Conservation (phyloP, 2,888 invertebrate genomes). For the Eupeodes luniger region DNA sequence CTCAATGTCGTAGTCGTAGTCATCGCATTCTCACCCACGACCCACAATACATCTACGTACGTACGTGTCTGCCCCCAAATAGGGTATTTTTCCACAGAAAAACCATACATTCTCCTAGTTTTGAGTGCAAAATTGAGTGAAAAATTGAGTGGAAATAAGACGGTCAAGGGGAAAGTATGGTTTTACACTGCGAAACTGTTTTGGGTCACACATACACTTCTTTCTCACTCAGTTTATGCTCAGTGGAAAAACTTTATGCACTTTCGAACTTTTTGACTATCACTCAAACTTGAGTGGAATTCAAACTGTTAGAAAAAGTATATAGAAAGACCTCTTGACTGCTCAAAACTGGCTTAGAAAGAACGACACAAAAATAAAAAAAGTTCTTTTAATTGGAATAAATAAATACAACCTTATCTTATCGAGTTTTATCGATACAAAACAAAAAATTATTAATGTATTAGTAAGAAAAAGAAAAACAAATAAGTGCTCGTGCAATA, state of each 20-base stretch:
- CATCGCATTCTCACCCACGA: constrained; percentile 27
- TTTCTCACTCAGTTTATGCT: background rate
- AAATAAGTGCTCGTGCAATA: constrained; percentile 73
- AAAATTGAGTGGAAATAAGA: background rate
- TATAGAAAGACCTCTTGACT: too few relatives aligned
- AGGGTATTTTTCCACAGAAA: background rate
- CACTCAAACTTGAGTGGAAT: constrained; percentile 12
- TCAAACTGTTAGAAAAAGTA: background rate
- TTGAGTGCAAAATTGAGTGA: constrained; percentile 12
- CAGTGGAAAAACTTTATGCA: too few relatives aligned
- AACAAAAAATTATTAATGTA: constrained; percentile 40
- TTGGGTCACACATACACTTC: background rate
- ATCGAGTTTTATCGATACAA: constrained; percentile 76
- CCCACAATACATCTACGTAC: background rate
- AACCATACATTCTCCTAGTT: background rate
- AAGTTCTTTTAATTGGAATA: constrained; percentile 53
- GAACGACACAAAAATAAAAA: background rate
- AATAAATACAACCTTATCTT: constrained; percentile 56
- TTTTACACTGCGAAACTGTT: background rate
- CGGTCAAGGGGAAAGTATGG: background rate
- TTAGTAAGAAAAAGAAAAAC: constrained; percentile 60
- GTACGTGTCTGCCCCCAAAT: background rate
- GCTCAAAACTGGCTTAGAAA: background rate
- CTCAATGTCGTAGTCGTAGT: constrained; percentile 35
- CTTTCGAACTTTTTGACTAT: background rate